Evolutionary conservation across 2,113 vertebrate species (phyloP), one percentile per base, ranked within the genome.

Genomic region (Sceloporus undulatus): DNA sequence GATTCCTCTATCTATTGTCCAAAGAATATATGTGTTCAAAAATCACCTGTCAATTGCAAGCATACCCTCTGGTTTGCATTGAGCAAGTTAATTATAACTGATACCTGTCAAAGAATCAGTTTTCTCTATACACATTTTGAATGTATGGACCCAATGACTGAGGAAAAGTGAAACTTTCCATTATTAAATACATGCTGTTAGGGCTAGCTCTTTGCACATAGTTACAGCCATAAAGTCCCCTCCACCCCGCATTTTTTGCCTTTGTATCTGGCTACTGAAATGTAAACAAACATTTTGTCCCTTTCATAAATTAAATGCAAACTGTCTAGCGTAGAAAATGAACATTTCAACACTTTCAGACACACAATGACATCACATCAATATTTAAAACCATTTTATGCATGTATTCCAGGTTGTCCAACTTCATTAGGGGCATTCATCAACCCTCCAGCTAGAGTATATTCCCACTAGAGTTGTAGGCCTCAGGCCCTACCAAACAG

Each of bases 321-420:
- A 90, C 97, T 96, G 97, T 97, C 98, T 97, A 95, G 96, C 97
- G 98, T 94, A 62, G 97, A 97, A 98, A 98, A 99, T 99, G 98
- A 99, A 99, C 97, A 98, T 98, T 97, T 97, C 98, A 98, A 97
- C 98, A 97, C 98, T 97, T 98, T 97, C 96, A 97, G 97, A 97
- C 97, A 95, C 96, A 96, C 97, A 97, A 97, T 98, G 97, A 96
- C 98, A 98, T 97, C 94, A 95, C 98, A 99, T 99, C 98, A 99
- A 99, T 99, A 99, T 99, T 99, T 99, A 98, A 99, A 98, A 97
- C 95, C 97, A 97, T 98, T 98, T 98, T 98, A 98, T 98, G 98
- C 98, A 98, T 98, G 97, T 98, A 98, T 98, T 98, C 98, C 97
- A 97, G 97, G 97, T 98, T 99, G 98, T 99, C 98, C 98, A 98